Percentiles rank a stretch among this genome's conserved stretches.
Conservation (phyloP, 2,888 invertebrate species). For the Phaonia tiefii region DNA sequence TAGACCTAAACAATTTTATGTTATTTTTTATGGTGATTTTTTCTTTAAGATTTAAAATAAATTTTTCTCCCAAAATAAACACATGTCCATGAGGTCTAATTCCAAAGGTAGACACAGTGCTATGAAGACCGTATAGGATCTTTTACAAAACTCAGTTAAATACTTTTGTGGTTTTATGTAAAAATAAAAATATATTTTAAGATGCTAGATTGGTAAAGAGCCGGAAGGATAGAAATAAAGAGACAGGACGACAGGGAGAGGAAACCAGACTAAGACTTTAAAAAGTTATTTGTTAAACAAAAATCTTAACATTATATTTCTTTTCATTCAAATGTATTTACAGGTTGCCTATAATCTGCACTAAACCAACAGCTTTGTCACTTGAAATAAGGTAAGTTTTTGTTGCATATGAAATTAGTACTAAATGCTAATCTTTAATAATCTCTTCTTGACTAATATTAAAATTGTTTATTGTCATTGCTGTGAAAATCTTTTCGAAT, state of each 20-base stretch:
- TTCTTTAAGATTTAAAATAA: no score
- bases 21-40: not conserved
- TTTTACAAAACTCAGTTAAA: not conserved
- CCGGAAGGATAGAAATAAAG: not conserved
- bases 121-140: not conserved
- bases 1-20: conserved; percentile 17
- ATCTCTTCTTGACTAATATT: no score
- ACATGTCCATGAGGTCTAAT: conserved; percentile 1
- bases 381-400: not conserved
- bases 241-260: not conserved
- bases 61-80: not conserved
- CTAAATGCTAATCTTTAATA: no score
- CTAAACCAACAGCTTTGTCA: not conserved
- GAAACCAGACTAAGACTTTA: not conserved
- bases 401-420: not conserved
- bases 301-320: not conserved
- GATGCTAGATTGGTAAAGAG: no score
- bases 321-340: not conserved
- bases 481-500: no score
- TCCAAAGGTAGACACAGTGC: not conserved
- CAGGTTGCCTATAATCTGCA: not conserved
- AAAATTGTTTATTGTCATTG: no score
- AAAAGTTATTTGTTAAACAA: not conserved
- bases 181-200: not conserved
- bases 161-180: not conserved